phyloP scores from a whole-genome alignment of 2,797 vertebrate genomes.

The Adelosebastes latens region DNA sequence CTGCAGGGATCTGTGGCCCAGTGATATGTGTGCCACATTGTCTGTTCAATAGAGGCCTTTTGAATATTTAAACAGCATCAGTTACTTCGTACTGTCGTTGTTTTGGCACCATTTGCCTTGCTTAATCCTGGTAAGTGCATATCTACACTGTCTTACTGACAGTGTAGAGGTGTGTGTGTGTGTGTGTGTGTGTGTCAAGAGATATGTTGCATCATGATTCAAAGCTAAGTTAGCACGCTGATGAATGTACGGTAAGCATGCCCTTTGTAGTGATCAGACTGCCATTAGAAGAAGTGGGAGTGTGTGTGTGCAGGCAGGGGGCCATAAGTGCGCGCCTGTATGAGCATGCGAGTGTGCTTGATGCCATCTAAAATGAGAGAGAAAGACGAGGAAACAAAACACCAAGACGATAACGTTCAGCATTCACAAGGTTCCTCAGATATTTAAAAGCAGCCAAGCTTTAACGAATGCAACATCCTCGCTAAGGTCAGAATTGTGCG shows the following conservation, averaged over 20 bases:
- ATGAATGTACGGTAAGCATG: background rate
- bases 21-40: slow-evolving; percentile 78
- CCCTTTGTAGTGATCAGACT: slow-evolving; percentile 1
- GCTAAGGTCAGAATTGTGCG: slow-evolving; percentile 14
- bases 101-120: slow-evolving; percentile 80
- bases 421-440: background rate
- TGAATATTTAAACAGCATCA: slow-evolving; percentile 86
- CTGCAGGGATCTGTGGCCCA: slow-evolving; percentile 66
- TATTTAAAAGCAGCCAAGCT: background rate
- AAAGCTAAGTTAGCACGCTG: slow-evolving; percentile 19
- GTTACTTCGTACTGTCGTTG: slow-evolving; percentile 81
- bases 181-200: slow-evolving; percentile 4
- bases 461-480: slow-evolving; percentile 7
- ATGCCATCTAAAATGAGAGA: background rate
- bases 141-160: slow-evolving; percentile 60
- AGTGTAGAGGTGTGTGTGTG: slow-evolving; percentile 41
- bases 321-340: background rate
- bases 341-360: background rate
- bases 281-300: background rate
- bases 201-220: background rate
- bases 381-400: background rate
- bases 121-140: slow-evolving; percentile 81
- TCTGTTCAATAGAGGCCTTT: slow-evolving; percentile 80
- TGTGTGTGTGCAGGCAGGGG: background rate
- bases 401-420: background rate